Conservation (phyloP, 2,888 invertebrate genomes). For the Xylocampa areola region DNA sequence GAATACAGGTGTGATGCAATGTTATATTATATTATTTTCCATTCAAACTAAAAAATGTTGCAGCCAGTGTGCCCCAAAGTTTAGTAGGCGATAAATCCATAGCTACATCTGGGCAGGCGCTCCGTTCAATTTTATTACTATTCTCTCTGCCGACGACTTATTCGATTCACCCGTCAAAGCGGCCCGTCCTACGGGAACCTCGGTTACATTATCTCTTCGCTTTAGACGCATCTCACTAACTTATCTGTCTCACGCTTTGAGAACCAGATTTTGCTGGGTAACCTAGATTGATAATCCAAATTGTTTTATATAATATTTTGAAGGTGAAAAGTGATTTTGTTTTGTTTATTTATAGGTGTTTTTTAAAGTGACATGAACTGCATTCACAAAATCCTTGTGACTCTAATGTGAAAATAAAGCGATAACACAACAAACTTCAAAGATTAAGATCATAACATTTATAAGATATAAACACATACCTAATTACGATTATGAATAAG, state of each 20-base stretch:
- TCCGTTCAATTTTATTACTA: slow-evolving; percentile 89
- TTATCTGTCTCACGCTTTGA: slow-evolving; percentile 65
- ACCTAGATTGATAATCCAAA: slow-evolving; percentile 36
- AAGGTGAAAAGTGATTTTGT: neutral
- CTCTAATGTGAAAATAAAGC: no score
- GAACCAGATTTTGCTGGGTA: slow-evolving; percentile 40
- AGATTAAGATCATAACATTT: no score
- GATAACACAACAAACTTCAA: no score
- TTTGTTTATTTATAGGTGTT: neutral
- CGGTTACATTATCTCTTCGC: slow-evolving; percentile 82
- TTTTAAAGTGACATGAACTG: no score
- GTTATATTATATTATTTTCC: no score
- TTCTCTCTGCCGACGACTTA: slow-evolving; percentile 85
- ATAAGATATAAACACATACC: no score
- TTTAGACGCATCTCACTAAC: slow-evolving; percentile 60
- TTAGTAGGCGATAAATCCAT: slow-evolving; percentile 84
- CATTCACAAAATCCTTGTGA: no score
- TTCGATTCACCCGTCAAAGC: slow-evolving; percentile 89
- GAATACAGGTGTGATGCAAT: no score
- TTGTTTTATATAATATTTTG: slow-evolving; percentile 14
- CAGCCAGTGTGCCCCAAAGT: slow-evolving; percentile 62
- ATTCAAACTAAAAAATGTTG: neutral
- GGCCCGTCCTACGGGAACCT: slow-evolving; percentile 66
- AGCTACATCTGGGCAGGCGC: slow-evolving; percentile 87
- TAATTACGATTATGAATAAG: no score